Evolutionary conservation across 92 coral and sea anemone species (phyloP).

Genomic region (Galaxea fascicularis): DNA sequence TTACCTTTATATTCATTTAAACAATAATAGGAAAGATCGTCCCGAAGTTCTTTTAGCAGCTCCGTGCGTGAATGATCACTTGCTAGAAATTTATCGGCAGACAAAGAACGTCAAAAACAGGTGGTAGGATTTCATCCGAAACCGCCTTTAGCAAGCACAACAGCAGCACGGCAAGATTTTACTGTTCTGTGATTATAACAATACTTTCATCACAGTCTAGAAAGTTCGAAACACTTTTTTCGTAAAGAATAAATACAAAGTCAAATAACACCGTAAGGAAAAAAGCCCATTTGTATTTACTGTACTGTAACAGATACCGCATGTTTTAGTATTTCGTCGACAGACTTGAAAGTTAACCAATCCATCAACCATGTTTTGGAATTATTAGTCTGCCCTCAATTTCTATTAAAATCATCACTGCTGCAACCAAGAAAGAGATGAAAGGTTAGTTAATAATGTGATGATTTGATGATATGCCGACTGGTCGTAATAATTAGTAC

Average conservation of each 20-base stretch:
- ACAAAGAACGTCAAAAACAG: too few species aligned
- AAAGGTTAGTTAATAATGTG: background rate
- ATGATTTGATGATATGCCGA: constrained; percentile 3
- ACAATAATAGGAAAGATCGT: background rate
- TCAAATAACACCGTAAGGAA: background rate
- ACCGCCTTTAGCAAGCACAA: background rate
- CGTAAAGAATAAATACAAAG: background rate
- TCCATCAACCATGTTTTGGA: too few species aligned
- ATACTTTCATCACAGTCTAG: background rate
- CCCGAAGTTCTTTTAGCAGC: background rate
- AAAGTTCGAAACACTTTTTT: background rate
- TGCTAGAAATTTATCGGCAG: too few species aligned
- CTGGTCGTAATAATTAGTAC: background rate
- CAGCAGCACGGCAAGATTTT: background rate
- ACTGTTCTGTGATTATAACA: background rate
- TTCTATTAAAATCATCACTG: background rate
- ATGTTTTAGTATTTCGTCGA: background rate
- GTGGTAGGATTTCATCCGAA: too few species aligned
- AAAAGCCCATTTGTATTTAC: background rate
- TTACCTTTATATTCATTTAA: background rate
- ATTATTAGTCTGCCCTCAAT: too few species aligned
- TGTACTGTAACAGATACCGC: background rate
- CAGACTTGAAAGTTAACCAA: too few species aligned
- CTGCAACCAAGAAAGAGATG: too few species aligned
- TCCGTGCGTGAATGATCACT: too few species aligned